Conservation (phyloP, 2,113 vertebrate species). For the Podiceps cristatus region DNA sequence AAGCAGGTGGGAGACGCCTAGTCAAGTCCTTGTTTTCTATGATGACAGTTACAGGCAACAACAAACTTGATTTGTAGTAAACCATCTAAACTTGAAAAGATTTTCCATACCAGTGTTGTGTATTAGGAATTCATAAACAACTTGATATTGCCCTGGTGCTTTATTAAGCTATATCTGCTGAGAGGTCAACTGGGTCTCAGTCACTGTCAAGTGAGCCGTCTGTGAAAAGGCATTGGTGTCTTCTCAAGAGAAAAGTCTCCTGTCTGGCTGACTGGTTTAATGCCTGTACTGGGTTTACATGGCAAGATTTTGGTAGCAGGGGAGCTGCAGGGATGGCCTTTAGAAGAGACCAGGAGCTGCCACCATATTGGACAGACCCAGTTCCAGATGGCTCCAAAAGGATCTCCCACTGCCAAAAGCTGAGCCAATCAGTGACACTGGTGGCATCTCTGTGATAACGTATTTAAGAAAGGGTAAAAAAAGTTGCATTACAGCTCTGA, state of each 20-base stretch:
- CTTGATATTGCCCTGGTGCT: neutral
- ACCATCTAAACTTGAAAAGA: neutral
- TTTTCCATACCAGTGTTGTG: neutral
- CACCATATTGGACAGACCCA: neutral
- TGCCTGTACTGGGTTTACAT: accelerated
- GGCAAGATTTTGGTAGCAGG: neutral
- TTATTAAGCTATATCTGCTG: neutral
- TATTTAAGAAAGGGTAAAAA: neutral
- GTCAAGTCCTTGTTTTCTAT: neutral
- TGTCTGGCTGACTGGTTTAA: neutral
- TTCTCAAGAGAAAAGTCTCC: neutral
- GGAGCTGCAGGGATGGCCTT: neutral
- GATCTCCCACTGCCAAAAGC: neutral
- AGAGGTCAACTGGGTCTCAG: neutral
- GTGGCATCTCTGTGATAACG: neutral
- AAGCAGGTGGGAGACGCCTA: neutral
- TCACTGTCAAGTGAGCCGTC: neutral
- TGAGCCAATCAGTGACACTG: accelerated
- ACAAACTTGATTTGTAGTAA: neutral
- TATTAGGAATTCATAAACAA: neutral
- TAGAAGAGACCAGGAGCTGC: neutral
- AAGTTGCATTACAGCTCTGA: accelerated
- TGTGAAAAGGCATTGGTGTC: neutral
- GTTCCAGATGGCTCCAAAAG: neutral
- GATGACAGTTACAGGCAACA: neutral